These are phyloP conservation scores for Martes martes DNA, from an alignment of 2,113 vertebrate species.

Conservation along the genomic window DNA sequence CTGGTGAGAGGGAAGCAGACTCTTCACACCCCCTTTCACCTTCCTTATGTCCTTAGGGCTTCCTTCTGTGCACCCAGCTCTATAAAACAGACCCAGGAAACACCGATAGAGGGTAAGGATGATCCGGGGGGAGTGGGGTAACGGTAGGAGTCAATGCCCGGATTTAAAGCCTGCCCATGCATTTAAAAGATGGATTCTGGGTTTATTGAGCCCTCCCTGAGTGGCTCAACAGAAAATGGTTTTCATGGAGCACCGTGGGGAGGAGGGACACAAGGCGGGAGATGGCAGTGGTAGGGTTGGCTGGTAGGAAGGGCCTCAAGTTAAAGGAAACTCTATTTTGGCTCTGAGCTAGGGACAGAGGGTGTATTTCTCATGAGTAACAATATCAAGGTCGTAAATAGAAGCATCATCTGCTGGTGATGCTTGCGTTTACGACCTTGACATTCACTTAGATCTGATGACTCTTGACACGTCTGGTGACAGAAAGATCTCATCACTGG, in stretches of 20 bases:
- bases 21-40: no score
- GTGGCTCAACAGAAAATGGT: neutral
- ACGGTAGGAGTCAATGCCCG: neutral
- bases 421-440: neutral
- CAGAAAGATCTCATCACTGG: neutral
- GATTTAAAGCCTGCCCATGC: neutral
- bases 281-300: rapidly evolving
- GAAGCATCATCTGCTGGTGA: neutral
- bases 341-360: neutral
- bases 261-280: neutral
- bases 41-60: neutral
- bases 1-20: neutral
- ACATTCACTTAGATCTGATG: neutral
- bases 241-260: rapidly evolving
- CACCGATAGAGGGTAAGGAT: neutral
- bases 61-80: neutral
- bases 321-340: neutral
- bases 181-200: neutral
- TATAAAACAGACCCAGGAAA: neutral
- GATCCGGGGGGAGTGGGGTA: rapidly evolving
- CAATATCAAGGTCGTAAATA: neutral
- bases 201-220: neutral
- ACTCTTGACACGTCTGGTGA: neutral
- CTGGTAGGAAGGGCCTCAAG: neutral
- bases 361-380: neutral